Evolutionary conservation across 1,140 invertebrate genomes (phyloP), one percentile per base, ranked within the genome.

Genomic region (Pentalonia nigronervosa): DNA sequence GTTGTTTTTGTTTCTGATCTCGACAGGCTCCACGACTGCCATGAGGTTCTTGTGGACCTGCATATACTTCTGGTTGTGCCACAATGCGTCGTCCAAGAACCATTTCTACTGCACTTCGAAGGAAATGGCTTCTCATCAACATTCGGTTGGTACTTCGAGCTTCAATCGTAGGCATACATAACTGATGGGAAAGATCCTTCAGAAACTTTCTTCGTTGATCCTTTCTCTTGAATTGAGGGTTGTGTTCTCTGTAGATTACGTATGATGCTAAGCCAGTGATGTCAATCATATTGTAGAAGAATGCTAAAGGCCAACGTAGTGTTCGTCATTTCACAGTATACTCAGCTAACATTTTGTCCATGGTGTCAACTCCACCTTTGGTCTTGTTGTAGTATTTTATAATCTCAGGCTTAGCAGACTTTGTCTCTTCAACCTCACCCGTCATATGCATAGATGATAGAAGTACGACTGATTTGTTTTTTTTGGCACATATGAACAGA

Each of bases 371-470:
- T 23, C 36, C 84, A 11, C 47, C 84, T 86, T 93, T 93, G 2
- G 92, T 93, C 23, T 36, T 8, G 30, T 94, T 94, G 90, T 94
- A 94, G 90, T 94, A 94, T 53, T 93, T 94, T 45, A 94, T 94
- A 30, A 94, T 89, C 56, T 94, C 93, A 47, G 94, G 94, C 17
- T 91, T 92, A 7, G 34, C n/a, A 0, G 76, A 9, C 0, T 4
- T 0, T 2, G 47, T 48, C 8, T 48, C 4, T 7, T 48, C 47
- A 9, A 48, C 47, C 0, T 48, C 47, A 48, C 14, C n/a, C 14
- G 9, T 81, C 76, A 81, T 81, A 17, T 81, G 76, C n/a, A 81
- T 81, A 34, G 47, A 9, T 9, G 47, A 36, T 36, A 81, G 11
- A 81, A 14, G 76, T 0, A 81, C 11, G 36, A 36, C 84, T 7